Evolutionary conservation across 2,113 vertebrate genomes (phyloP).

Genomic region (Ammodytes marinus): DNA sequence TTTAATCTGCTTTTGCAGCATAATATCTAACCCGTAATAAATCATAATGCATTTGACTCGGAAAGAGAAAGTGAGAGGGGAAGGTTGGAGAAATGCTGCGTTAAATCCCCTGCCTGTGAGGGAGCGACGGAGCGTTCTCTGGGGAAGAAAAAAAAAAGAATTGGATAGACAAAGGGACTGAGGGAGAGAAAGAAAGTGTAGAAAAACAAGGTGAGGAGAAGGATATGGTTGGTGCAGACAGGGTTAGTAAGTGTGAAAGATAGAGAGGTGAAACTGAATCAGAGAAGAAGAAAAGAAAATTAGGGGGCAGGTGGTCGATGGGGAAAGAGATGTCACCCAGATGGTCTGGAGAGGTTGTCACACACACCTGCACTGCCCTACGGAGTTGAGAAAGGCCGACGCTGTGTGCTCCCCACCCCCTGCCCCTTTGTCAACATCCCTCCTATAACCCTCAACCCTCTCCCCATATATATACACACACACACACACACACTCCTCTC

Average conservation of each 20-base stretch:
- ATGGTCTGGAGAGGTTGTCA: slow-evolving; percentile 67
- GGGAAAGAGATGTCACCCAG: slow-evolving; percentile 55
- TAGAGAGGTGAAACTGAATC: slow-evolving; percentile 41
- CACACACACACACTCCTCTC: background rate
- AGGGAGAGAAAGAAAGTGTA: slow-evolving; percentile 33
- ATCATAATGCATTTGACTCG: slow-evolving; percentile 76
- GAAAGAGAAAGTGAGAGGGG: slow-evolving; percentile 45
- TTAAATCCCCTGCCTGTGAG: slow-evolving; percentile 50
- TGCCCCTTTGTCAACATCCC: slow-evolving; percentile 44
- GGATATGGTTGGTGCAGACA: slow-evolving; percentile 49
- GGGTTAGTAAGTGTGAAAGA: slow-evolving; percentile 51
- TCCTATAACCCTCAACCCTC: slow-evolving; percentile 37
- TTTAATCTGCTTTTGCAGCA: slow-evolving; percentile 78
- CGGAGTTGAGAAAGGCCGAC: slow-evolving; percentile 42
- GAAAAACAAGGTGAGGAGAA: slow-evolving; percentile 53
- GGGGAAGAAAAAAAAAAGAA: slow-evolving; percentile 4
- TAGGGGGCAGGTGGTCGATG: slow-evolving; percentile 44
- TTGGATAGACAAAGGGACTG: slow-evolving; percentile 34
- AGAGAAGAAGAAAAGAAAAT: slow-evolving; percentile 33
- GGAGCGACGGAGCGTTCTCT: slow-evolving; percentile 38
- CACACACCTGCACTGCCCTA: slow-evolving; percentile 61
- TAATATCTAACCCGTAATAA: slow-evolving; percentile 79
- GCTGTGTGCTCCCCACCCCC: background rate
- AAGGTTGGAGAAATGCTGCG: slow-evolving; percentile 52
- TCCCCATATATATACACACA: background rate